Evolutionary conservation across 2,888 invertebrate genomes (phyloP).

Genomic region (Drosophila dives): DNA sequence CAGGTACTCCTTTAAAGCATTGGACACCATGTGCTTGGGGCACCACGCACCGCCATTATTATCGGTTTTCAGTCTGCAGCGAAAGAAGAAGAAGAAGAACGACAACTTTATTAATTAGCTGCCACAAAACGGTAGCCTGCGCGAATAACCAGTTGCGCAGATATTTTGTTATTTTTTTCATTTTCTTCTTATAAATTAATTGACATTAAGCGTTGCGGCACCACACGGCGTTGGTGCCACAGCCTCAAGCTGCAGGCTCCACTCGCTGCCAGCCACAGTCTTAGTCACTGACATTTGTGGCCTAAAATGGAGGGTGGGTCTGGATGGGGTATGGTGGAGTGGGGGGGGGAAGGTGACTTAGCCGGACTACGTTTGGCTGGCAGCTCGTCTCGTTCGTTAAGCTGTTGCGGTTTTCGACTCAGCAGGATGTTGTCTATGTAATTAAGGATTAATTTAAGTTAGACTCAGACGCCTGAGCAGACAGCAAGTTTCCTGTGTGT

Average conservation of each 20-base stretch:
- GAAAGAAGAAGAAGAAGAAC: neutral
- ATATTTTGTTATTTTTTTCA: constrained; percentile 3
- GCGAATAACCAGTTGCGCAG: constrained; percentile 60
- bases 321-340: constrained; percentile 7
- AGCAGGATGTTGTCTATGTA: constrained; percentile 84
- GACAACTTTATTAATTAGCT: constrained; percentile 69
- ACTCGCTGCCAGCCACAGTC: constrained; percentile 1
- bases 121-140: constrained; percentile 51
- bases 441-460: constrained; percentile 84
- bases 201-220: constrained; percentile 83
- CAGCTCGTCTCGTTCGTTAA: constrained; percentile 83
- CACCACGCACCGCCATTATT: constrained; percentile 94
- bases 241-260: neutral
- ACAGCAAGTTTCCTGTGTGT: constrained; percentile 17
- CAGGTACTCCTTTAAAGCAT: constrained; percentile 90
- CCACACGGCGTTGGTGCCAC: constrained; percentile 63
- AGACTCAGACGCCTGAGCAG: constrained; percentile 55
- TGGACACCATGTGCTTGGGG: constrained; percentile 90
- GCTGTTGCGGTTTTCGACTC: constrained; percentile 73
- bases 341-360: neutral
- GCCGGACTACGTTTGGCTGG: constrained; percentile 48
- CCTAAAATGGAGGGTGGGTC: neutral
- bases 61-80: constrained; percentile 90
- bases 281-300: constrained; percentile 41
- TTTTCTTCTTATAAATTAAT: constrained; percentile 77